phyloP scores from a whole-genome alignment of 1,140 invertebrate genomes.

The Pseudobourletiella spinata region DNA sequence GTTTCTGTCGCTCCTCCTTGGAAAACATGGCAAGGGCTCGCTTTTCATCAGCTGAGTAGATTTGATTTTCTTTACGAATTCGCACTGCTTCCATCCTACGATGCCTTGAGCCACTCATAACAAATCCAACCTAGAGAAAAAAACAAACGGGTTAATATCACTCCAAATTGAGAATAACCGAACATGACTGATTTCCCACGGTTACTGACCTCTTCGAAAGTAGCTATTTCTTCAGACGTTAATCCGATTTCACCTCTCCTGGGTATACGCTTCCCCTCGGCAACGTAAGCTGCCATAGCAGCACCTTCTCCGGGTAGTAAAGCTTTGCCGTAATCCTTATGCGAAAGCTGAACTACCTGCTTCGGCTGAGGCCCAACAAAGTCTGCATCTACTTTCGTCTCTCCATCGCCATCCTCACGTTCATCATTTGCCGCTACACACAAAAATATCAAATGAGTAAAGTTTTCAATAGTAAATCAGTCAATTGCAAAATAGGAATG shows the following conservation, averaged over 20 bases:
- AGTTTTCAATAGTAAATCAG: too few species aligned
- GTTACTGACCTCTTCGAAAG: conserved; percentile 91
- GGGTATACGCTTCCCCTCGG: conserved; percentile 97
- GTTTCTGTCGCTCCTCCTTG: conserved; percentile 90
- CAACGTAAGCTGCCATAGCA: conserved; percentile 96
- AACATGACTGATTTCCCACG: too few species aligned
- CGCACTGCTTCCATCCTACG: conserved; percentile 99
- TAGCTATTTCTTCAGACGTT: conserved; percentile 87
- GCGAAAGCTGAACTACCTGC: conserved; percentile 57
- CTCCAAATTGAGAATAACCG: too few species aligned
- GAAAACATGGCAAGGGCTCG: conserved; percentile 95
- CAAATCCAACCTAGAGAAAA: conserved; percentile 48
- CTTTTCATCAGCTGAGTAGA: conserved; percentile 99
- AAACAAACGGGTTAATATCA: too few species aligned
- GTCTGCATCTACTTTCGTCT: conserved; percentile 35
- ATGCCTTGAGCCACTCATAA: conserved; percentile 95
- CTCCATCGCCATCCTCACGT: conserved; percentile 28
- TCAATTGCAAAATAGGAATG: too few species aligned
- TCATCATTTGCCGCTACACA: neutral
- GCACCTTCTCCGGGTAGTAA: conserved; percentile 89
- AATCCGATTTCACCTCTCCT: conserved; percentile 97
- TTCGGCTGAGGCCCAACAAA: conserved; percentile 60
- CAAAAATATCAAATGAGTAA: conserved; percentile 9
- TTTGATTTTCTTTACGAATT: conserved; percentile 98
- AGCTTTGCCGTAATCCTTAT: conserved; percentile 79